Evolutionary conservation across 2,113 vertebrate species (phyloP), one percentile per base, ranked within the genome.

Genomic region (Microtus pennsylvanicus): DNA sequence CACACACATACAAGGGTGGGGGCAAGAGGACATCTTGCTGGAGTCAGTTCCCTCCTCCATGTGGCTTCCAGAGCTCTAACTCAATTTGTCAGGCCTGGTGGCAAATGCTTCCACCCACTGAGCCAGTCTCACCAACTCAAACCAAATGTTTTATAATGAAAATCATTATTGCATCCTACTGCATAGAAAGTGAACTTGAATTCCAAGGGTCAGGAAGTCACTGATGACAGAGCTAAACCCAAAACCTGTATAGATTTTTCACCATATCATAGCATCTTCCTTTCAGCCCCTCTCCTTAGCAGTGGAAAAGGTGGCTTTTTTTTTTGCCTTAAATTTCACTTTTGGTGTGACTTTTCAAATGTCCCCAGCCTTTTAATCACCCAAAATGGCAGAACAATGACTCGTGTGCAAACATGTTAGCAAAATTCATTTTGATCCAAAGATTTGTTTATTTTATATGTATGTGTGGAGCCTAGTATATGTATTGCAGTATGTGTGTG

Each of bases 71-170:
- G 81, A 38, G 81, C 17, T 8, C 24, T 14, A 42, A 30, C 7
- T 65, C 58, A 85, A 11, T 30, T 17, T 65, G 81, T 42, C 81
- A 65, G 38, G 58, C 38, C n/a, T 45, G 81, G 14, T 42, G 81
- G 38, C 24, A 65, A 85, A 65, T 4, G 58, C 13, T 42, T 45
- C 11, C n/a, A 42, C 24, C 22, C 24, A 5, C 81, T 63, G 7
- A 30, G 58, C 58, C 81, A 65, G 30, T 26, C n/a, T 45, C 14
- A 42, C n/a, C 58, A 85, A 45, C 26, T 85, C 58, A 85, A 63
- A 85, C 58, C 26, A 90, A 35, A 70, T 86, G 19, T 81, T 65
- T 95, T 87, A 67, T 82, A 42, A 94, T 58, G 45, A 80, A 96
- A 92, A 45, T 83, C 38, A 78, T 65, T 42, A 94, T 74, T 82